Evolutionary conservation across 2,888 invertebrate genomes (phyloP), one percentile per base, ranked within the genome.

Genomic region (Caradrina clavipalpis): DNA sequence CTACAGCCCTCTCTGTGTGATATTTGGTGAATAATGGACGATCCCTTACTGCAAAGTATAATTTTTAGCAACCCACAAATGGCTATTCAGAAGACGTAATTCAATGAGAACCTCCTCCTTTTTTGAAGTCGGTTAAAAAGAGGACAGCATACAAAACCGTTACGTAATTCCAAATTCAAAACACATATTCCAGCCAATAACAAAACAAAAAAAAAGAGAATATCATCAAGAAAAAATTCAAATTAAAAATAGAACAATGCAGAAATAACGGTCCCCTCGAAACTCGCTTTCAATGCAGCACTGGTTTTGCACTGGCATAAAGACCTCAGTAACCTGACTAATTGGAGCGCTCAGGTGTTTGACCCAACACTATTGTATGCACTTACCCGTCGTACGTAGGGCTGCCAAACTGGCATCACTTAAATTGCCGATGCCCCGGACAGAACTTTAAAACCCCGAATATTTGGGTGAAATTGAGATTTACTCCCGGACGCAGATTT

Each of bases 281-380:
- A 80, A 68, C 71, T 67, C 61, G 71, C 64, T 80, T 80, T 78
- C 64, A 76, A 78, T 71, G 17, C 67, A 58, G 54, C 21, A 39
- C 39, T 39, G 35, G 56, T 69, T 50, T 76, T 59, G 50, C 67
- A 61, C 58, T 49, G 55, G 79, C 50, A 69, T 64, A 64, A 60
- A 78, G 76, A 80, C 76, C 63, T 57, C 31, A 50, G 76, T 57
- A 61, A 73, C 73, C 87, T 89, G 86, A 89, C 90, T 93, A 94
- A 94, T 93, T 93, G 83, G 92, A 92, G 88, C 92, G 88, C 81
- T 85, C 91, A 92, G 93, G 94, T 93, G 92, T 90, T 92, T 93
- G 92, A 92, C 91, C 92, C 76, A 84, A 53, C 78, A 53, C 78
- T 63, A 78, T 81, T 78, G 80, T 80, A 60, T 76, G 56, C 60